Percentiles rank a stretch among this genome's conserved stretches.
phyloP scores from a whole-genome alignment of 2,888 invertebrate species.

The Bursaphelenchus okinawaensis region DNA sequence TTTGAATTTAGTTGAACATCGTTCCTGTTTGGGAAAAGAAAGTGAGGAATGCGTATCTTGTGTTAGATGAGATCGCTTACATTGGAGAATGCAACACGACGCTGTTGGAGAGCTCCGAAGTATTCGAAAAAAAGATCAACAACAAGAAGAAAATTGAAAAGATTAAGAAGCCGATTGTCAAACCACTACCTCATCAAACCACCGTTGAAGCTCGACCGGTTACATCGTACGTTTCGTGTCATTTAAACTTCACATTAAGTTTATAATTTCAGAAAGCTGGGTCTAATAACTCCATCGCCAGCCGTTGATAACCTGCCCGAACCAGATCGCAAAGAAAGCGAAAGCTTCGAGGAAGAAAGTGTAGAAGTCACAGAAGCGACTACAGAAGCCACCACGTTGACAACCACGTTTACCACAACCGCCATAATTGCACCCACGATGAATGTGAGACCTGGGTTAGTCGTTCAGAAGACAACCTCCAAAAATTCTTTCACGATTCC shows the following conservation, averaged over 20 bases:
- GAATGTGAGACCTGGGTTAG: slow-evolving; percentile 10
- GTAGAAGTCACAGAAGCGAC: background rate
- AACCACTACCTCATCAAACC: background rate
- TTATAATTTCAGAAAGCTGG: no score
- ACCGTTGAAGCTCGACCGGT: slow-evolving; percentile 11
- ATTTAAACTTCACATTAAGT: no score
- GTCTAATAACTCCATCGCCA: background rate
- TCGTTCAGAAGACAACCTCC: background rate
- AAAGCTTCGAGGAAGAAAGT: background rate
- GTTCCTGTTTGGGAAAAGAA: slow-evolving; percentile 68
- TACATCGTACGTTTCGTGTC: background rate
- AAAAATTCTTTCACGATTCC: slow-evolving; percentile 23
- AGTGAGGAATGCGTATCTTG: slow-evolving; percentile 40
- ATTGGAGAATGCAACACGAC: slow-evolving; percentile 45
- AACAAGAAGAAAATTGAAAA: background rate
- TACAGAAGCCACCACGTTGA: slow-evolving; percentile 6
- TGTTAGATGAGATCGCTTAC: slow-evolving; percentile 55
- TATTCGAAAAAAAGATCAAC: background rate
- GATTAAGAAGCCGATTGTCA: background rate
- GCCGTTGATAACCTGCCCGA: background rate
- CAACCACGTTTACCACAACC: slow-evolving; percentile 6
- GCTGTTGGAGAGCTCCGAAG: slow-evolving; percentile 1
- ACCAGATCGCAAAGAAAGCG: background rate
- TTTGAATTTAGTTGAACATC: slow-evolving; percentile 75
- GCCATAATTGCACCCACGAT: background rate